Percentiles rank a stretch among this genome's conserved stretches.
Evolutionary conservation across 2,888 invertebrate species (phyloP).

Genomic region (Perithous albicinctus): DNA sequence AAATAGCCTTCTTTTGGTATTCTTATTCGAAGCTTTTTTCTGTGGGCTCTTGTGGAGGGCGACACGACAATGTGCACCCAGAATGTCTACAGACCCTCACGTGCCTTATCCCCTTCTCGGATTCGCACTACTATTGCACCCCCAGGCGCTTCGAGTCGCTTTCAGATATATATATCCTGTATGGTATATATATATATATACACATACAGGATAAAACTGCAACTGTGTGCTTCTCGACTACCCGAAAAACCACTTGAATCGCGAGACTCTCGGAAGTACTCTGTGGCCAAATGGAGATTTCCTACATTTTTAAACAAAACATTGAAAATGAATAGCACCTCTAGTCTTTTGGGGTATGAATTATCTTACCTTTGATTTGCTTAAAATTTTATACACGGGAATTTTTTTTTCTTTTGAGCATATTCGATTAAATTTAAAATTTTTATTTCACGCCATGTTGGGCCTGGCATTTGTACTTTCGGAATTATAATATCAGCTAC

Average conservation of each 20-base stretch:
- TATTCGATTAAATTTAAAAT: too few relatives aligned
- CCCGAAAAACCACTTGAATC: constrained; percentile 44
- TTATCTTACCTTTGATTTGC: too few relatives aligned
- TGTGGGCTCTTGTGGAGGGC: background rate
- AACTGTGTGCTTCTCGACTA: constrained; percentile 11
- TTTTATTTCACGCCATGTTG: too few relatives aligned
- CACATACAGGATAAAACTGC: constrained; percentile 1
- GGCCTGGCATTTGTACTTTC: too few relatives aligned
- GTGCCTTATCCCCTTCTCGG: constrained; percentile 20
- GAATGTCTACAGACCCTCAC: constrained; percentile 22
- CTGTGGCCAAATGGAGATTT: constrained; percentile 38
- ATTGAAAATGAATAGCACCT: background rate
- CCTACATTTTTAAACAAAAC: constrained; percentile 38
- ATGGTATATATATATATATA: constrained; percentile 3
- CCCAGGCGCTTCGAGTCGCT: constrained; percentile 34
- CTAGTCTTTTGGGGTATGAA: too few relatives aligned
- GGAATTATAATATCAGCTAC: too few relatives aligned
- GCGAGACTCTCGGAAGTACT: constrained; percentile 37
- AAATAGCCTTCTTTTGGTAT: background rate
- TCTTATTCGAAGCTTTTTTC: constrained; percentile 12
- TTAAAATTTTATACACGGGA: too few relatives aligned
- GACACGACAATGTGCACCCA: background rate
- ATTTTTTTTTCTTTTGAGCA: too few relatives aligned
- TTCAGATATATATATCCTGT: constrained; percentile 6
- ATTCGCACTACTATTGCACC: constrained; percentile 43